These are phyloP conservation scores for Agonum fuliginosum DNA, from an alignment of 2,888 invertebrate species.

Conservation along the genomic window DNA sequence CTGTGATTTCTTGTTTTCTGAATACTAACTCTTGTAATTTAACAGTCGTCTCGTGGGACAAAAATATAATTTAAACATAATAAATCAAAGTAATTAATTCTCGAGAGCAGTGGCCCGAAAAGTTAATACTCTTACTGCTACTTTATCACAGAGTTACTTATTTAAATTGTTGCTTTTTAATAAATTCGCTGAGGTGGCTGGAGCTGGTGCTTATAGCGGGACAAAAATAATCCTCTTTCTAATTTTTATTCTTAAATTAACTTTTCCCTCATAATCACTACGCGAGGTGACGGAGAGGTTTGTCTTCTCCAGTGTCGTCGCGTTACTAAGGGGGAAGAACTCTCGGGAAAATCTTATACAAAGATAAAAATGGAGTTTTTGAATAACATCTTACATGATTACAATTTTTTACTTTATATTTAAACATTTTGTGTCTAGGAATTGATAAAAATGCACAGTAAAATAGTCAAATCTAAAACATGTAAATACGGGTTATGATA, in stretches of 20 bases:
- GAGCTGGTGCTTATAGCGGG: not conserved
- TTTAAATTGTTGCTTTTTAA: slow-evolving; percentile 59
- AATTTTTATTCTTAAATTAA: slow-evolving; percentile 60
- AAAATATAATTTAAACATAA: slow-evolving; percentile 53
- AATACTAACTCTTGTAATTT: slow-evolving; percentile 15
- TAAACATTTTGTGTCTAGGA: too few species aligned
- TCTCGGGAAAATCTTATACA: too few species aligned
- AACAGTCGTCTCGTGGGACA: slow-evolving; percentile 35
- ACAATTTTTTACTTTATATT: too few species aligned
- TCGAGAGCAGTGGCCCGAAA: slow-evolving; percentile 47
- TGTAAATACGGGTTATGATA: too few species aligned
- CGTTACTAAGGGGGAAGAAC: too few species aligned
- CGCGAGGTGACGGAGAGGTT: not conserved
- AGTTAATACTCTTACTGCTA: slow-evolving; percentile 53
- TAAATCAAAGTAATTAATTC: slow-evolving; percentile 54
- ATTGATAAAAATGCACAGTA: too few species aligned
- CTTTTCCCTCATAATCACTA: slow-evolving; percentile 56
- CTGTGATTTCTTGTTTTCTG: not conserved
- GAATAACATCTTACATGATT: too few species aligned
- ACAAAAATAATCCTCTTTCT: slow-evolving; percentile 59
- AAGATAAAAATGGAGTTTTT: too few species aligned
- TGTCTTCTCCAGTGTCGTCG: too few species aligned
- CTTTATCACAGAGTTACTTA: slow-evolving; percentile 46
- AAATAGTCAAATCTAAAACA: too few species aligned
- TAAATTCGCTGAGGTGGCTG: slow-evolving; percentile 50